Conservation (phyloP, 1,140 invertebrate species). For the Lordiphosa mommai region DNA sequence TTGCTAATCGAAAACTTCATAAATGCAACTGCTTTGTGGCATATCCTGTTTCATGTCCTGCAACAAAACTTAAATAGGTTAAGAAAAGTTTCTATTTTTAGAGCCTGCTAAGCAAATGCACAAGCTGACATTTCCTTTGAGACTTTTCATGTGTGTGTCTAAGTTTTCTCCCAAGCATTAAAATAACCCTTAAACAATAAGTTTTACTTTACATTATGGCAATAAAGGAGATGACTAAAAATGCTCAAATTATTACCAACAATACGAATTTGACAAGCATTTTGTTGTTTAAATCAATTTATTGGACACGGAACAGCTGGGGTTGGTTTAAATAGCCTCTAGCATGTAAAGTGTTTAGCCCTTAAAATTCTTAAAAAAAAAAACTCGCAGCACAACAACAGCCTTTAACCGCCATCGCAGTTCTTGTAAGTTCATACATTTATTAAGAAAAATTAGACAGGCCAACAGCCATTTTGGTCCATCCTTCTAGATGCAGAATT, state of each 20-base stretch:
- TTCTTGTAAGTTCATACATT: too few species aligned
- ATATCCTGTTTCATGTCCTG: slow-evolving; percentile 19
- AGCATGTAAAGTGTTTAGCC: too few species aligned
- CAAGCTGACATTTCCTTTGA: slow-evolving; percentile 42
- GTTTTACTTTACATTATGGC: neutral
- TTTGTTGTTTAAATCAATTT: slow-evolving; percentile 1
- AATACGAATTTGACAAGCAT: slow-evolving; percentile 3
- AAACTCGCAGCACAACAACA: too few species aligned
- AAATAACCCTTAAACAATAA: neutral
- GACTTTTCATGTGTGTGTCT: slow-evolving; percentile 3
- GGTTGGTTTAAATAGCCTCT: neutral
- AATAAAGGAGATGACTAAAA: neutral
- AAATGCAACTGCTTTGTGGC: slow-evolving; percentile 18
- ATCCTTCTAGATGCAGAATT: too few species aligned
- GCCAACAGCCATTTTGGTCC: too few species aligned
- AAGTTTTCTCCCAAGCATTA: slow-evolving; percentile 2
- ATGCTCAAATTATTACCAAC: slow-evolving; percentile 1
- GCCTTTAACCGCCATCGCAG: too few species aligned
- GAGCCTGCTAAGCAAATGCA: slow-evolving; percentile 14
- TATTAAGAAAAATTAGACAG: too few species aligned
- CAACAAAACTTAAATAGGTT: slow-evolving; percentile 48
- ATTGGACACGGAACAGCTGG: neutral
- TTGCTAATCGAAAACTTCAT: slow-evolving; percentile 17
- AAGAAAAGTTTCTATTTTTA: too few species aligned
- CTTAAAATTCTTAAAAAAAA: too few species aligned